Conservation (phyloP, 2,113 vertebrate species). For the Zingel zingel region DNA sequence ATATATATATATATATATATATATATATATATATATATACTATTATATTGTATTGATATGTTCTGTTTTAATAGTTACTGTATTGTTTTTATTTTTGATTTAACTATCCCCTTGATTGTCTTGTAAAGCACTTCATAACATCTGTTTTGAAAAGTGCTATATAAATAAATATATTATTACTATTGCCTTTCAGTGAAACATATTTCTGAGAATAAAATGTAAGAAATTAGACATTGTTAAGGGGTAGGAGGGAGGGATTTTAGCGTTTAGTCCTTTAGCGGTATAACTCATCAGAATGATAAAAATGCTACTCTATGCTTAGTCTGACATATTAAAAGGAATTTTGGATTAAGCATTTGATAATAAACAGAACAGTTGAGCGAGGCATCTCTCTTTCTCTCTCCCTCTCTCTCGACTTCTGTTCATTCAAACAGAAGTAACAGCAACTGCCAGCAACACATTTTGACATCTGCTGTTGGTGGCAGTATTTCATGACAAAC, state of each 20-base stretch:
- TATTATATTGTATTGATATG: too few relatives aligned
- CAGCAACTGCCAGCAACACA: slow-evolving; percentile 79
- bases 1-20: too few relatives aligned
- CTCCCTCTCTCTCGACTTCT: slow-evolving; percentile 46
- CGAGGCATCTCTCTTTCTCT: slow-evolving; percentile 11
- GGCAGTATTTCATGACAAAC: slow-evolving; percentile 81
- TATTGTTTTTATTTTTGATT: too few relatives aligned
- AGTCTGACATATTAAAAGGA: slow-evolving; percentile 35
- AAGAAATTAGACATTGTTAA: background rate
- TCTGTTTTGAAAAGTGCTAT: background rate
- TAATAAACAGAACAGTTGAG: slow-evolving; percentile 42
- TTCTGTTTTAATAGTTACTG: too few relatives aligned
- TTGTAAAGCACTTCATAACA: too few relatives aligned
- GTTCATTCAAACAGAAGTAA: slow-evolving; percentile 77
- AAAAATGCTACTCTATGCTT: slow-evolving; percentile 9
- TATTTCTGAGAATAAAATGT: background rate
- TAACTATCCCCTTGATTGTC: too few relatives aligned
- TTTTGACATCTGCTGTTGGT: slow-evolving; percentile 81
- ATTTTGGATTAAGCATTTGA: slow-evolving; percentile 32
- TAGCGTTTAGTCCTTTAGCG: background rate
- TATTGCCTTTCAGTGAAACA: background rate
- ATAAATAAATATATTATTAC: background rate
- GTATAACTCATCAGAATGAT: slow-evolving; percentile 11
- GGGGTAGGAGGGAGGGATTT: background rate
- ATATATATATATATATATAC: too few relatives aligned